These are phyloP conservation scores for Eurytoma californica DNA, from an alignment of 2,888 invertebrate species.

Conservation along the genomic window DNA sequence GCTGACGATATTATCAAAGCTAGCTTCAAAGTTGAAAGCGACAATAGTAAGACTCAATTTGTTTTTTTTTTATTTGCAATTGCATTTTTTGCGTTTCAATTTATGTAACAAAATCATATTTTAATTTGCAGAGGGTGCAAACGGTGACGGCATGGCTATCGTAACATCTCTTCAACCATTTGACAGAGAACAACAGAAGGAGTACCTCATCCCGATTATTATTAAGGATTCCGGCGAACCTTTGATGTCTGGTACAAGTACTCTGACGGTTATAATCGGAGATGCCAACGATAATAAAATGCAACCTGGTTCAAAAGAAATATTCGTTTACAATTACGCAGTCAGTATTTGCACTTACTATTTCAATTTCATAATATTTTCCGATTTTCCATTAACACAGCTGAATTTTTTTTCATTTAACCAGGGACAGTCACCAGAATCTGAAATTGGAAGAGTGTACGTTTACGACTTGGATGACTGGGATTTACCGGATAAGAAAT, in stretches of 20 bases:
- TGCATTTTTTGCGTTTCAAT: not conserved
- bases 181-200: conserved; percentile 96
- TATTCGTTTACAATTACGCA: conserved; percentile 96
- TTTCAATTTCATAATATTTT: not conserved
- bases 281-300: conserved; percentile 99
- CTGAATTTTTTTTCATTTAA: conserved; percentile 33
- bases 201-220: conserved; percentile 96
- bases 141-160: conserved; percentile 98
- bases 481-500: conserved; percentile 98
- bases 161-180: conserved; percentile 95
- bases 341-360: conserved; percentile 68
- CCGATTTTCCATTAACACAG: not conserved
- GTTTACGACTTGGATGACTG: conserved; percentile 99
- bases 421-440: conserved; percentile 91
- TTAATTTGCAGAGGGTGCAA: conserved; percentile 87
- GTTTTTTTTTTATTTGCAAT: not conserved
- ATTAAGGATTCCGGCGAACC: conserved; percentile 98
- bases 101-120: conserved; percentile 5
- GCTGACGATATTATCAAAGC: conserved; percentile 95
- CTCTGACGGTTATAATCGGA: conserved; percentile 96
- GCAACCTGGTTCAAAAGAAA: conserved; percentile 97
- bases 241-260: conserved; percentile 97
- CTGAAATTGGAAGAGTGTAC: conserved; percentile 95
- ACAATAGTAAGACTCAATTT: conserved; percentile 85
- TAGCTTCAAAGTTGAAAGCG: conserved; percentile 97